Conservation (phyloP, 1,140 invertebrate genomes). For the Planococcus citri region DNA sequence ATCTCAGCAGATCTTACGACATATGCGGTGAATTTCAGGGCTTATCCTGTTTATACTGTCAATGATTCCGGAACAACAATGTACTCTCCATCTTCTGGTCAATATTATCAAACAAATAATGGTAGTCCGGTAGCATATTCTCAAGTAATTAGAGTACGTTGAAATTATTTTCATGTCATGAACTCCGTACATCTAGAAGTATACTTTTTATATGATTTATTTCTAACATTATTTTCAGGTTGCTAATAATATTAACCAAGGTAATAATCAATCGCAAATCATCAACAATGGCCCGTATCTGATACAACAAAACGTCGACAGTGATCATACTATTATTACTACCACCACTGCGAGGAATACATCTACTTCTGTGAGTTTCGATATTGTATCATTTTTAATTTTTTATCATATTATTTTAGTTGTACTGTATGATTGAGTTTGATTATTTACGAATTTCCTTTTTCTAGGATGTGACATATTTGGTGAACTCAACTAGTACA, state of each 20-base stretch:
- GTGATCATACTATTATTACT: conserved; percentile 41
- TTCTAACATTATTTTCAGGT: conserved; percentile 23
- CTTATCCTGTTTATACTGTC: conserved; percentile 73
- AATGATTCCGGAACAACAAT: conserved; percentile 58
- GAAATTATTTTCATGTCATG: background rate
- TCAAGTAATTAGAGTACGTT: conserved; percentile 33
- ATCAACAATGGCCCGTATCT: conserved; percentile 44
- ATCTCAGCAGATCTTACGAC: no score
- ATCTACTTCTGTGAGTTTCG: conserved; percentile 45
- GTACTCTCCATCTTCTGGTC: conserved; percentile 50
- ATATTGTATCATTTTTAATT: background rate
- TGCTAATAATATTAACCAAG: conserved; percentile 24
- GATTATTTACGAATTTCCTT: background rate
- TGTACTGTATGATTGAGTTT: background rate
- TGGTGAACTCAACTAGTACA: conserved; percentile 9
- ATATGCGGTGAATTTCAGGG: conserved; percentile 38
- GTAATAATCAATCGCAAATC: conserved; percentile 42
- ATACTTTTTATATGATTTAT: conserved; percentile 22
- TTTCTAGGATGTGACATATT: conserved; percentile 16
- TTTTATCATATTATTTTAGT: background rate
- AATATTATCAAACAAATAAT: conserved; percentile 33
- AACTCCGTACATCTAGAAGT: background rate
- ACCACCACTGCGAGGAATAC: conserved; percentile 52
- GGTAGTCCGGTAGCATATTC: conserved; percentile 38
- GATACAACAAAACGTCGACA: conserved; percentile 50